Percentiles rank a stretch among this genome's conserved stretches.
phyloP scores from a whole-genome alignment of 1,140 invertebrate genomes.

The Brachionus angularis region DNA sequence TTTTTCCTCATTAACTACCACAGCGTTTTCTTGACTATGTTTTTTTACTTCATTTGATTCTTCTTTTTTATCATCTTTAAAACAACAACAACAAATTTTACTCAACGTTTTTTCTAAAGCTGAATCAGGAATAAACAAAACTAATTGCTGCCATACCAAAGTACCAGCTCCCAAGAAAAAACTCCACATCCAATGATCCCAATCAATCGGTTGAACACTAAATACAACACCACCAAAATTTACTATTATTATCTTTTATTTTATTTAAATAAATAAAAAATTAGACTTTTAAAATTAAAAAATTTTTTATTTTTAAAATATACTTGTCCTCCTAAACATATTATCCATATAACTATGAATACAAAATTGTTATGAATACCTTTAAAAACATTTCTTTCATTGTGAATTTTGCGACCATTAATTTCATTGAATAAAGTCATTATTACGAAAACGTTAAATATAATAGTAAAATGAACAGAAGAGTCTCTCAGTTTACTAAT shows the following conservation, averaged over 20 bases:
- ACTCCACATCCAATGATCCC: constrained; percentile 99
- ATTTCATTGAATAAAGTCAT: constrained; percentile 99
- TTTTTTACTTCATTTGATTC: not conserved
- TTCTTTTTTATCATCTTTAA: not conserved
- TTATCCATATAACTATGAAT: constrained; percentile 95
- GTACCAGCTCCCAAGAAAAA: constrained; percentile 91
- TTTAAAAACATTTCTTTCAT: constrained; percentile 90
- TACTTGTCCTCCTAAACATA: constrained; percentile 85
- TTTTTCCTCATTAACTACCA: not conserved
- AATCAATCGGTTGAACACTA: constrained; percentile 76
- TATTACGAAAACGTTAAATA: constrained; percentile 99
- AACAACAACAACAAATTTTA: constrained; percentile 16
- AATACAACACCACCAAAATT: constrained; percentile 95
- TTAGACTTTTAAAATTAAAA: constrained; percentile 24
- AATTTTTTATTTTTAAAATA: constrained; percentile 35
- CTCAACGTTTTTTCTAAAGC: not conserved
- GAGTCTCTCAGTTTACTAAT: constrained; percentile 66
- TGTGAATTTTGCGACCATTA: constrained; percentile 98
- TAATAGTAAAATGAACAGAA: constrained; percentile 94
- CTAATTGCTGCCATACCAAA: constrained; percentile 90
- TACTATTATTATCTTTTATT: constrained; percentile 90
- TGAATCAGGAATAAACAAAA: constrained; percentile 7
- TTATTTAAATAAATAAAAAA: too few relatives aligned
- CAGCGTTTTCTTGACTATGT: not conserved
- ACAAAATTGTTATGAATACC: constrained; percentile 91